Evolutionary conservation across 2,113 vertebrate species (phyloP).

Genomic region (Rhea pennata): DNA sequence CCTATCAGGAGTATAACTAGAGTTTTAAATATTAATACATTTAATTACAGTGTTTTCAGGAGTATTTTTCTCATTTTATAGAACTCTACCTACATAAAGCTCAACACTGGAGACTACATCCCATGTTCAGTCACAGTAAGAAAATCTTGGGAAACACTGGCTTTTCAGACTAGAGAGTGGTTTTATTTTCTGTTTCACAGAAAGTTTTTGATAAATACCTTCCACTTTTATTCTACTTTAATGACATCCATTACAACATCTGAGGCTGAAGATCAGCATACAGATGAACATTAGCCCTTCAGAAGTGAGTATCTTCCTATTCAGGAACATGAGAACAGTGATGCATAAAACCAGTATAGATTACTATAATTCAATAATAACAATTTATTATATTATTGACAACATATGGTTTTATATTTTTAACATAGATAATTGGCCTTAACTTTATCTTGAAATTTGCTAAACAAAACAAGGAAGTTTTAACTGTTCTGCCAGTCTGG

Average conservation of each 20-base stretch:
- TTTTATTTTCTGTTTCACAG: not conserved
- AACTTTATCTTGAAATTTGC: not conserved
- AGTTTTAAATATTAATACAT: not conserved
- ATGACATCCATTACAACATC: not conserved
- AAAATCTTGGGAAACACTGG: not conserved
- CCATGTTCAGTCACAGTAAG: not conserved
- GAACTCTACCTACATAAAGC: not conserved
- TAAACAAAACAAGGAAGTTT: not conserved
- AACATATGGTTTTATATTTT: slow-evolving; percentile 27
- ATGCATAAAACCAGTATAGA: slow-evolving; percentile 30
- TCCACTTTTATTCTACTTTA: not conserved
- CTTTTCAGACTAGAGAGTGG: not conserved
- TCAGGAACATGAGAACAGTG: not conserved
- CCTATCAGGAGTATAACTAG: not conserved
- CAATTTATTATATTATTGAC: slow-evolving; percentile 15
- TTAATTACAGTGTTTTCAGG: not conserved
- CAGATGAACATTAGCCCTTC: not conserved
- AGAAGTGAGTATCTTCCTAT: not conserved
- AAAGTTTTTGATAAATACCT: not conserved
- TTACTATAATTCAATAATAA: not conserved
- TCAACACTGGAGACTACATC: not conserved
- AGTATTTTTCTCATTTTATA: not conserved
- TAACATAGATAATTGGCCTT: not conserved
- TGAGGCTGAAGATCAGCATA: not conserved
- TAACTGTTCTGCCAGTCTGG: not conserved